Evolutionary conservation across 2,797 vertebrate genomes (phyloP).

Genomic region (Antrozous pallidus): DNA sequence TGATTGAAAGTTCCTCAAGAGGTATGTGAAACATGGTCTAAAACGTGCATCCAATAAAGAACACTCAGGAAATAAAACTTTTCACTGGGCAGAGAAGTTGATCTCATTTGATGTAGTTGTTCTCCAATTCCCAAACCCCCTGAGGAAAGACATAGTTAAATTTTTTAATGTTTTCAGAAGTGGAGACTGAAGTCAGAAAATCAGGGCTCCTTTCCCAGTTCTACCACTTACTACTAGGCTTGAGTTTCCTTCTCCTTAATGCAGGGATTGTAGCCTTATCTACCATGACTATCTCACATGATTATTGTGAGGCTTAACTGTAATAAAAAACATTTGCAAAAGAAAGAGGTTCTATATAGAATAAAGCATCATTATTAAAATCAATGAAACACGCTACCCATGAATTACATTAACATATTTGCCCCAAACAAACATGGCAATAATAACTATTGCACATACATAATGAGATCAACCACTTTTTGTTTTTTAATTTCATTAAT

Average conservation of each 20-base stretch:
- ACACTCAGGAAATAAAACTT: not conserved
- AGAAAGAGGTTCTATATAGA: not conserved
- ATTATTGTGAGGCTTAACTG: not conserved
- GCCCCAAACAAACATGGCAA: not conserved
- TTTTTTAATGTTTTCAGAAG: slow-evolving; percentile 28
- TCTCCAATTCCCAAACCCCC: not conserved
- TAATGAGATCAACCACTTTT: not conserved
- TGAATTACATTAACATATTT: not conserved
- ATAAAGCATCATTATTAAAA: not conserved
- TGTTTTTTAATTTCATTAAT: not conserved
- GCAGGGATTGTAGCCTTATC: not conserved
- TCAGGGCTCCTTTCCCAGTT: slow-evolving; percentile 20
- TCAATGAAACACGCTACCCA: not conserved
- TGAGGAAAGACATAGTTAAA: not conserved
- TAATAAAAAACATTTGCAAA: slow-evolving; percentile 53
- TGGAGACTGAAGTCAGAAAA: not conserved
- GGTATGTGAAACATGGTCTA: not conserved
- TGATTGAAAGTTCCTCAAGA: not conserved
- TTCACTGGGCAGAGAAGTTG: not conserved
- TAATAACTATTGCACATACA: not conserved
- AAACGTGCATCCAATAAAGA: not conserved
- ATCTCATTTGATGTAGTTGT: not conserved
- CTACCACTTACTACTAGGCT: slow-evolving; percentile 16
- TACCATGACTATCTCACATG: not conserved
- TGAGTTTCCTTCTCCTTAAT: slow-evolving; percentile 23